These are phyloP conservation scores for Pocota personata DNA, from an alignment of 2,888 invertebrate species.

Conservation along the genomic window DNA sequence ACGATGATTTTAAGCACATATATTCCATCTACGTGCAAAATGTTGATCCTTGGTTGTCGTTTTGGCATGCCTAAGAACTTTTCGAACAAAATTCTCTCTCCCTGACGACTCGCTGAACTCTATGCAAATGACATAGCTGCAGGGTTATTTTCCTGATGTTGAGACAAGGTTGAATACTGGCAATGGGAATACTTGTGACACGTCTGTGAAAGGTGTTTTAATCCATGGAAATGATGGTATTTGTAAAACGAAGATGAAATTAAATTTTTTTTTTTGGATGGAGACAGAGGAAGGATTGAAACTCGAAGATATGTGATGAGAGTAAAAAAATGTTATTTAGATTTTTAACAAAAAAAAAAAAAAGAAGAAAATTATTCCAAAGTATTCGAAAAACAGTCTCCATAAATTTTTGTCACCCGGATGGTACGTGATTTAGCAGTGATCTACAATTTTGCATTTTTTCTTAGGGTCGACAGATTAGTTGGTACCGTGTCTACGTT, in stretches of 20 bases:
- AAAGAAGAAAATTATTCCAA: no score
- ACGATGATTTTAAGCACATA: slow-evolving; percentile 71
- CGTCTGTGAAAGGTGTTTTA: slow-evolving; percentile 58
- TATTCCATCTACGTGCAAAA: slow-evolving; percentile 69
- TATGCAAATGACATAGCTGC: slow-evolving; percentile 51
- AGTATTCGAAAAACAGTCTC: no score
- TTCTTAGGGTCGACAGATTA: no score
- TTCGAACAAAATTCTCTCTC: slow-evolving; percentile 30
- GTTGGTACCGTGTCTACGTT: no score
- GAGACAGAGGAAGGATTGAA: no score
- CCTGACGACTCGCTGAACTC: neutral
- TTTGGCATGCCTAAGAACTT: slow-evolving; percentile 63
- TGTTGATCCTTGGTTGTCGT: slow-evolving; percentile 66
- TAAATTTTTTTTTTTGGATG: slow-evolving; percentile 30
- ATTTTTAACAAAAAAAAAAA: neutral
- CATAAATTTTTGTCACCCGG: neutral
- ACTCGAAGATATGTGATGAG: neutral
- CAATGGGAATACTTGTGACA: slow-evolving; percentile 47
- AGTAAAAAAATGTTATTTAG: neutral
- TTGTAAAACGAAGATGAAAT: slow-evolving; percentile 39
- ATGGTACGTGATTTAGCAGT: no score
- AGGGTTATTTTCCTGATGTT: slow-evolving; percentile 5
- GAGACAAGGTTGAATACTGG: neutral
- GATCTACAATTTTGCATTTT: no score
- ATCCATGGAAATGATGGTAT: slow-evolving; percentile 39